Evolutionary conservation across 1,140 invertebrate species (phyloP).

Genomic region (Anastrepha ludens): DNA sequence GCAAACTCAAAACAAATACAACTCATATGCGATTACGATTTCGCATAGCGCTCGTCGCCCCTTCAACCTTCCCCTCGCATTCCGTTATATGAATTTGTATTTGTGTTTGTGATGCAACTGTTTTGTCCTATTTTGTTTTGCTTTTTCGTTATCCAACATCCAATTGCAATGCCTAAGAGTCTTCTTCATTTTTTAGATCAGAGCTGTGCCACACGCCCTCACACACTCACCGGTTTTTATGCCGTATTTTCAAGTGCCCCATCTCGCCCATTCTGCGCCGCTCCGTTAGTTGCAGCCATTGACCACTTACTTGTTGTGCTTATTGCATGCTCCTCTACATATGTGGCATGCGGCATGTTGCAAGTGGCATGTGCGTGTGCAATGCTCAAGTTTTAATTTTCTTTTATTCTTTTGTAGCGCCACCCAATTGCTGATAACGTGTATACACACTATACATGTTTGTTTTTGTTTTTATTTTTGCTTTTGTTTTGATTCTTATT

Average conservation of each 20-base stretch:
- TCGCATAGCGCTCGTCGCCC: neutral
- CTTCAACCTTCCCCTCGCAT: neutral
- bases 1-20: neutral
- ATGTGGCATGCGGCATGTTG: neutral
- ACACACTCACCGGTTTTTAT: neutral
- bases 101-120: neutral
- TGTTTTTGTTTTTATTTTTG: neutral
- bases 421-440: slow-evolving; percentile 28
- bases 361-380: slow-evolving; percentile 9
- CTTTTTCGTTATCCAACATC: neutral
- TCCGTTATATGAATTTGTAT: neutral
- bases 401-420: neutral
- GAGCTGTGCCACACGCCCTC: neutral
- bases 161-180: slow-evolving; percentile 31
- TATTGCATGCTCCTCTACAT: neutral
- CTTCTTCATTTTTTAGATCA: slow-evolving; percentile 43
- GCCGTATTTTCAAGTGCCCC: neutral
- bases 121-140: slow-evolving; percentile 5
- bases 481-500: neutral
- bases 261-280: neutral
- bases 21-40: neutral
- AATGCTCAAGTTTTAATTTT: slow-evolving; percentile 4
- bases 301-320: neutral
- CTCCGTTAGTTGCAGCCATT: neutral
- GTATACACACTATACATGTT: neutral